These are phyloP conservation scores for Melipona beecheii DNA, from an alignment of 2,888 invertebrate species.

Conservation along the genomic window DNA sequence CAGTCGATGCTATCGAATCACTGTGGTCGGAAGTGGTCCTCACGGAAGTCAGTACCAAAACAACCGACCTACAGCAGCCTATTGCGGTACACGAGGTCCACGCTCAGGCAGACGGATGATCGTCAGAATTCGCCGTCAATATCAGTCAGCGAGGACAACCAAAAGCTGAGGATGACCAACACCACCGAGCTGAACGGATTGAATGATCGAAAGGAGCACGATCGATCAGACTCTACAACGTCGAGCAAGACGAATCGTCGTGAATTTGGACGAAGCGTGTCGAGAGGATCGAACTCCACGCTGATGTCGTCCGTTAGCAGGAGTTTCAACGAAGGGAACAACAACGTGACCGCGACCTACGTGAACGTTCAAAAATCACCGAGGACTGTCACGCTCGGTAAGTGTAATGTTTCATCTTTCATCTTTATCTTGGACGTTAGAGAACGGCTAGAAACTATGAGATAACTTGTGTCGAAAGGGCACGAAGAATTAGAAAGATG, in stretches of 20 bases:
- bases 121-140: constrained; percentile 74
- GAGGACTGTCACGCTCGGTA: constrained; percentile 74
- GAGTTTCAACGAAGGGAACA: constrained; percentile 72
- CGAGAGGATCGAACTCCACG: constrained; percentile 77
- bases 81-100: constrained; percentile 73
- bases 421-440: not conserved
- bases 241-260: constrained; percentile 17
- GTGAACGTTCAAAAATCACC: constrained; percentile 75
- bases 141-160: constrained; percentile 77
- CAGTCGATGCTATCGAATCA: constrained; percentile 84
- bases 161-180: constrained; percentile 36
- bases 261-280: constrained; percentile 59
- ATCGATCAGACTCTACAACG: not conserved
- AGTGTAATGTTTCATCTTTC: not conserved
- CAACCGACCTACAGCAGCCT: constrained; percentile 81
- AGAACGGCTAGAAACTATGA: too few species aligned
- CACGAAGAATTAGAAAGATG: too few species aligned
- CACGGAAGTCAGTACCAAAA: constrained; percentile 67
- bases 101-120: constrained; percentile 65
- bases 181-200: constrained; percentile 44
- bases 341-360: constrained; percentile 63
- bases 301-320: constrained; percentile 78
- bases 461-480: too few species aligned
- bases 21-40: constrained; percentile 77
- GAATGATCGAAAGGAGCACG: constrained; percentile 8